Evolutionary conservation across 2,113 vertebrate genomes (phyloP).

Genomic region (Paradisaea rubra): DNA sequence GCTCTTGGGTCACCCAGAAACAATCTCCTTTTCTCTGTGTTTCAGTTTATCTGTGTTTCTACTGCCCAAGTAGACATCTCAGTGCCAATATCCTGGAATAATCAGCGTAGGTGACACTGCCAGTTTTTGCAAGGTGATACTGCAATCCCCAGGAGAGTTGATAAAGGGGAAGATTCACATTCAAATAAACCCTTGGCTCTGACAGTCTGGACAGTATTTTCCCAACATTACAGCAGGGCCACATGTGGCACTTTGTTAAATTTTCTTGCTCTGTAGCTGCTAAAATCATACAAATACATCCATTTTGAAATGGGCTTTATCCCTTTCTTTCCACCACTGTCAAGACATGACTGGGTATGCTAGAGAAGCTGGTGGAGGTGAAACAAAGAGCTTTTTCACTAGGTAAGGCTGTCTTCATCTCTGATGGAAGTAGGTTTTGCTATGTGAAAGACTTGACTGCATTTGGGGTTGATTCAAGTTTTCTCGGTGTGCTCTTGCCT

Average conservation of each 20-base stretch:
- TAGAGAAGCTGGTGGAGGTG: not conserved
- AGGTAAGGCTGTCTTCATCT: not conserved
- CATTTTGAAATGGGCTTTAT: not conserved
- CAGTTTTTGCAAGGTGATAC: not conserved
- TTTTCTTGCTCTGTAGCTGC: not conserved
- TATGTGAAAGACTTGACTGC: not conserved
- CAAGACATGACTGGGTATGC: not conserved
- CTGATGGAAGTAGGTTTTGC: not conserved
- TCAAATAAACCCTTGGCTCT: not conserved
- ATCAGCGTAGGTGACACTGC: rapidly evolving
- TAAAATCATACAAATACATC: not conserved
- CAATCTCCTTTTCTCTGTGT: not conserved
- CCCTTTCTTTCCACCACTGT: not conserved
- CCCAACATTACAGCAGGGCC: not conserved
- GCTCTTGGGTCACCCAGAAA: not conserved
- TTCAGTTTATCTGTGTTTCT: not conserved
- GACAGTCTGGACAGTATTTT: not conserved
- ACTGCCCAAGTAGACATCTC: not conserved
- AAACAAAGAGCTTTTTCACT: not conserved
- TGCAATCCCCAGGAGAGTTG: not conserved
- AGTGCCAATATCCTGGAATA: not conserved
- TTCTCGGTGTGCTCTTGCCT: not conserved
- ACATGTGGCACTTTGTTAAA: not conserved
- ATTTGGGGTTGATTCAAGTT: not conserved
- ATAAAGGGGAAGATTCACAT: not conserved